Base-by-base conservation (phyloP, 2,888 invertebrate genomes). In the Loripinus fragilis region DNA sequence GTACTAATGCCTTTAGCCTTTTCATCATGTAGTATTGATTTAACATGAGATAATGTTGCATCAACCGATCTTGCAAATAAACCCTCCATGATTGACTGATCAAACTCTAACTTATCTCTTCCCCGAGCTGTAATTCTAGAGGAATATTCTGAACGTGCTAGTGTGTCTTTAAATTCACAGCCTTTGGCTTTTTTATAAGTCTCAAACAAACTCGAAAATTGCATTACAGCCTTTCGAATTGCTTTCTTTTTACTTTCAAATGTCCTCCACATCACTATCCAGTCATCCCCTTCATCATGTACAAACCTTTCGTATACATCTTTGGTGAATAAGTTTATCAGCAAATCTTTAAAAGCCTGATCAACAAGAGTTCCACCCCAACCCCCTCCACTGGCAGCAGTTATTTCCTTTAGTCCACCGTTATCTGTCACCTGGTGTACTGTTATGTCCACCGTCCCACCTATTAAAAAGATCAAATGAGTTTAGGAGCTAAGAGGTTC, bases 341-440 rank as follows among this genome's bases (percentile, higher is more conserved):
- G 20, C 52, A 66, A 60, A 0, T 20, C 15, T 48, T 68, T 41
- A 38, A 68, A 72, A 5, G 42, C 68, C 12, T 60, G 41, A 33
- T 72, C 71, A 15, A 72, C 52, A 45, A 38, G 52, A 2, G 45
- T 50, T 42, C 68, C 60, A 1, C 71, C 76, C 67, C 71, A 71
- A 5, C 45, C 50, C n/a, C 68, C 76, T 8, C 71, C 72, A 35
- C 23, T 23, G 0, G 74, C 69, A 23, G 48, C 0, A 15, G 64
- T 38, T 20, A 74, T 48, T 48, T 74, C 74, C 42, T 74, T 74
- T 20, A 74, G 38, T 2, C 60, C 35, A 23, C 30, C 25, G 23
- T 69, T 64, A 15, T 48, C 74, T 17, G 48, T 64, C 0, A 70
- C 69, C 48, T 70, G 64, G n/a, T 74, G 74, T 15, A 74, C 48